These are phyloP conservation scores for Rhynchomys soricoides DNA, from an alignment of 2,113 vertebrate species.

Conservation along the genomic window DNA sequence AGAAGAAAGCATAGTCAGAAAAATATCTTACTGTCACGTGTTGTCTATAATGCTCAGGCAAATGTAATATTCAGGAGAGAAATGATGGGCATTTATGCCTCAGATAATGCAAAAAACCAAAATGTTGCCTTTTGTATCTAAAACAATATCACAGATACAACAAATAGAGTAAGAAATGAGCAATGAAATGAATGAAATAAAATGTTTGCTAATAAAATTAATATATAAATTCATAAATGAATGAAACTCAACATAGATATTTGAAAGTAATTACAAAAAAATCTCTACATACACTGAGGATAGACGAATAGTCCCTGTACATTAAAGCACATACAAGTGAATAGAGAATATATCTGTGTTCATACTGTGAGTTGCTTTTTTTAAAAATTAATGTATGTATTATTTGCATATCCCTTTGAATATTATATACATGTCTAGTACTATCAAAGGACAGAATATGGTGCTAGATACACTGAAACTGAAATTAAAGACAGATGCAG, in stretches of 20 bases:
- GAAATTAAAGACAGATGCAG: neutral
- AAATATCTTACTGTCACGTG: neutral
- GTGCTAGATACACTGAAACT: accelerated
- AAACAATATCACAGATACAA: neutral
- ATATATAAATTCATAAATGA: neutral
- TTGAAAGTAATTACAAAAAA: neutral
- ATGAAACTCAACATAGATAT: neutral
- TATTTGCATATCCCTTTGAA: too few relatives aligned
- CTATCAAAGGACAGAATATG: neutral
- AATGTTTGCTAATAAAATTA: neutral
- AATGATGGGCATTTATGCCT: neutral
- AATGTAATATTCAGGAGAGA: neutral
- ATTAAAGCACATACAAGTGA: neutral
- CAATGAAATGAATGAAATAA: neutral
- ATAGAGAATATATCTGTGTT: neutral
- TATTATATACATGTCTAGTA: neutral
- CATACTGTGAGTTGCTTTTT: neutral
- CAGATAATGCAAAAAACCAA: neutral
- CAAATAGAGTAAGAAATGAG: neutral
- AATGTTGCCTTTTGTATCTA: neutral
- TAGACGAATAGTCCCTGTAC: neutral
- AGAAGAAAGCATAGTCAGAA: neutral
- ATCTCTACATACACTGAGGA: neutral
- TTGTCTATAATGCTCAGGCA: neutral
- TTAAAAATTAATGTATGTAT: too few relatives aligned